Evolutionary conservation across 2,888 invertebrate genomes (phyloP), one percentile per base, ranked within the genome.

Genomic region (Allophyes oxyacanthae): DNA sequence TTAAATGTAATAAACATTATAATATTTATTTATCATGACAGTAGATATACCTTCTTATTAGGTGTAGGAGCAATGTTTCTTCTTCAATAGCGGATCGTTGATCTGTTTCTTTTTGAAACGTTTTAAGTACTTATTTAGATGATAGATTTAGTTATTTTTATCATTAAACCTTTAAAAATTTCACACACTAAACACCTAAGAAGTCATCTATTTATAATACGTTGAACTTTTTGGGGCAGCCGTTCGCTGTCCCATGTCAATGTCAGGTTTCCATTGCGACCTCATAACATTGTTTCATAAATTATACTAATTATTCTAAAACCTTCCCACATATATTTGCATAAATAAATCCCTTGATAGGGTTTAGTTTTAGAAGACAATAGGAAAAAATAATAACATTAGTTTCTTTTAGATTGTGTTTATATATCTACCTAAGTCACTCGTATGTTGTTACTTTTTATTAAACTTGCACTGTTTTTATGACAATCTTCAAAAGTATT

Each of bases 221-320:
- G 10, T 20, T 10, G 20, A 33, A 28, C 6, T 15, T 60, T 64
- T 61, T 57, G 10, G 43, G 33, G 32, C 38, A 34, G 25, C 34
- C 51, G 34, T 33, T 15, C 48, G 13, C 28, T 32, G 8, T 28
- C 67, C 59, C 40, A 49, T 26, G 11, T 68, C 67, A 68, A 52
- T 50, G 67, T 67, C 67, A 68, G 50, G 33, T 42, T 42, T 38
- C 49, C 37, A 42, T 11, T 30, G n/a, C 25, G 68, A 49, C 55
- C 57, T 40, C 48, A 28, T 45, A 13, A 34, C 55, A 55, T 50
- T 56, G 58, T 66, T 66, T 51, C 43, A 63, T 63, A 58, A 66
- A 63, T 70, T 51, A 54, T 11, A 45, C 41, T 36, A 42, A 54
- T 54, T 66, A 65, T 62, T 54, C 57, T 49, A 51, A 67, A 55